Evolutionary conservation across 1,140 invertebrate genomes (phyloP).

Genomic region (Pseudomyrmex cubaensis): DNA sequence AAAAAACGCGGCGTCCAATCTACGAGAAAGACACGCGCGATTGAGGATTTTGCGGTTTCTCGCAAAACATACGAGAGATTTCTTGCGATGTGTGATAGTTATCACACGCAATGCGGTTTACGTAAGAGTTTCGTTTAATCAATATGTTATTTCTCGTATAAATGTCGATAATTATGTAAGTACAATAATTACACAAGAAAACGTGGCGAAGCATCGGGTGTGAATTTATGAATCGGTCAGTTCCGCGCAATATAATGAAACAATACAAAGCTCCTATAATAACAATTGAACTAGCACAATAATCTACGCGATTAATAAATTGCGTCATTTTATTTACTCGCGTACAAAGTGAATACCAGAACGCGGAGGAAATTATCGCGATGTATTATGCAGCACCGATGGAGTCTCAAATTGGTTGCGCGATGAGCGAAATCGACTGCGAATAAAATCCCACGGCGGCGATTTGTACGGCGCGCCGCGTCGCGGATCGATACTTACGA

Average conservation of each 20-base stretch:
- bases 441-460: slow-evolving; percentile 32
- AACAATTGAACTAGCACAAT: background rate
- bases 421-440: slow-evolving; percentile 24
- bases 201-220: background rate
- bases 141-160: background rate
- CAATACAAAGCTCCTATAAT: background rate
- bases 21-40: background rate
- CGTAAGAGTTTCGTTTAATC: slow-evolving; percentile 17
- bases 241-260: background rate
- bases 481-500: background rate
- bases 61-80: background rate
- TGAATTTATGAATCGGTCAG: slow-evolving; percentile 12
- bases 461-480: background rate
- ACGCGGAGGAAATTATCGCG: slow-evolving; percentile 38
- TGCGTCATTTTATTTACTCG: background rate
- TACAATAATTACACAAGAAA: background rate
- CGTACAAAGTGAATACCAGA: background rate
- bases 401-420: slow-evolving; percentile 40
- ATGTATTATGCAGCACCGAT: slow-evolving; percentile 46
- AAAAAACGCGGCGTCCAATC: background rate
- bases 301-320: slow-evolving; percentile 24
- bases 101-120: background rate
- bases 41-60: slow-evolving; percentile 2
- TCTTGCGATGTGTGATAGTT: background rate
- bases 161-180: slow-evolving; percentile 32